phyloP scores from a whole-genome alignment of 2,797 vertebrate genomes.

The Syngnathus rostellatus region DNA sequence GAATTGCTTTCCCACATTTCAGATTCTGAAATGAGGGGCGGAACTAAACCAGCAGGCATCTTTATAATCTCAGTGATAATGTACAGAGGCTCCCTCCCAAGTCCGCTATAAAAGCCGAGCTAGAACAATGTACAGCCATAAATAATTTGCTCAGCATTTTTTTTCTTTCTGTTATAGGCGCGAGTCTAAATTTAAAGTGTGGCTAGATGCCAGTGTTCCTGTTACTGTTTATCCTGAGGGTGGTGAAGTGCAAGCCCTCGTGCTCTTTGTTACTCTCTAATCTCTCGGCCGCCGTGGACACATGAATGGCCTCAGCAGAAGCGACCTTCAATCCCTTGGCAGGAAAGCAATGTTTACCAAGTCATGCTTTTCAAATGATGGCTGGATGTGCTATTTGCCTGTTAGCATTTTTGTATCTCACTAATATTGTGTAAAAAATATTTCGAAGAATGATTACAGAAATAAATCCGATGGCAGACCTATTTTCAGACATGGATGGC shows the following conservation, averaged over 20 bases:
- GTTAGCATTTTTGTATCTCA: not conserved
- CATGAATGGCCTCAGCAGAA: constrained; percentile 18
- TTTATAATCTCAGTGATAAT: constrained; percentile 19
- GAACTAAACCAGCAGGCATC: constrained; percentile 10
- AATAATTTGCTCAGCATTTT: constrained; percentile 21
- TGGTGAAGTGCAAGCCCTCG: constrained; percentile 14
- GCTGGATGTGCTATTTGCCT: not conserved
- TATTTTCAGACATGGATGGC: constrained; percentile 8
- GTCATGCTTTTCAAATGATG: not conserved
- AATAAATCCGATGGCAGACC: not conserved
- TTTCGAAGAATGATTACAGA: not conserved
- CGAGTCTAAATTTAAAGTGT: constrained; percentile 55
- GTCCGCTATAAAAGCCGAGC: not conserved
- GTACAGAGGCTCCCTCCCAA: not conserved
- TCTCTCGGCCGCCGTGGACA: constrained; percentile 23
- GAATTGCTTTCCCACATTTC: not conserved
- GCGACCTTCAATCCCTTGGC: constrained; percentile 7
- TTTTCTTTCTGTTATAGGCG: constrained; percentile 17
- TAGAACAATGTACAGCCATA: constrained; percentile 41
- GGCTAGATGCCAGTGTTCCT: constrained; percentile 44
- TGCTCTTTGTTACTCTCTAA: constrained; percentile 39
- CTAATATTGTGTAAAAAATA: not conserved
- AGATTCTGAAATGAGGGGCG: not conserved
- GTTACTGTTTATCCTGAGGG: constrained; percentile 45
- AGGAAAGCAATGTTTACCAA: constrained; percentile 21